Evolutionary conservation across 2,888 invertebrate genomes (phyloP).

Genomic region (Drosophila suboccidentalis): DNA sequence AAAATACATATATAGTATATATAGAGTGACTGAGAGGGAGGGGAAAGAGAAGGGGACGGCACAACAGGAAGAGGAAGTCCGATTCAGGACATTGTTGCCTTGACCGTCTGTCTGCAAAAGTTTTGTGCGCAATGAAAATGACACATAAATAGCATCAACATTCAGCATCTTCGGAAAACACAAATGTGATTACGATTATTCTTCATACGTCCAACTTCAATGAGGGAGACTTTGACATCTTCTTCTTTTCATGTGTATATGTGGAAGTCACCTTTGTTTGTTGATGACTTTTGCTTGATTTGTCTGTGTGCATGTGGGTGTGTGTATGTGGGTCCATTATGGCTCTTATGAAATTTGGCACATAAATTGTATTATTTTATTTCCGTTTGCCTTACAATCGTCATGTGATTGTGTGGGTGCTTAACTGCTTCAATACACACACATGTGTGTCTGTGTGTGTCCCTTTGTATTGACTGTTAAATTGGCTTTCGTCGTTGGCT

Average conservation of each 20-base stretch:
- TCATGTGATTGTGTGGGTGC: conserved; percentile 61
- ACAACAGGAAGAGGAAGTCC: conserved; percentile 6
- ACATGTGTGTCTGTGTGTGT: conserved; percentile 18
- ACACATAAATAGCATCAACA: conserved; percentile 76
- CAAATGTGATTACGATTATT: conserved; percentile 78
- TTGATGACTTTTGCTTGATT: conserved; percentile 63
- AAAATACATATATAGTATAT: neutral
- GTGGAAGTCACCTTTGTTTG: conserved; percentile 77
- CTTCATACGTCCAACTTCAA: conserved; percentile 17
- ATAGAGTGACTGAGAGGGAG: neutral
- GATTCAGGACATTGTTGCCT: conserved; percentile 69
- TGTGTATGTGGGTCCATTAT: conserved; percentile 68
- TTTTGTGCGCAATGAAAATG: conserved; percentile 63
- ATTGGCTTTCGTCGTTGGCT: conserved; percentile 70
- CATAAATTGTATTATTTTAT: conserved; percentile 82
- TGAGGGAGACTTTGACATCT: neutral
- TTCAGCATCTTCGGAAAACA: conserved; percentile 57
- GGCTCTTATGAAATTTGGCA: conserved; percentile 74
- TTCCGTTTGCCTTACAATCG: conserved; percentile 74
- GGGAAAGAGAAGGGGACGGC: neutral
- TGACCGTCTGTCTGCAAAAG: conserved; percentile 58
- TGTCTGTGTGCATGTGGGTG: conserved; percentile 37
- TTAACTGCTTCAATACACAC: conserved; percentile 31
- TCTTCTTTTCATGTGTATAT: conserved; percentile 12
- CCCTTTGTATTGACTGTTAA: conserved; percentile 69